Percentiles rank a stretch among this genome's conserved stretches.
These are phyloP conservation scores for Thamnophis sirtalis DNA, from an alignment of 2,113 vertebrate species.

Conservation along the genomic window DNA sequence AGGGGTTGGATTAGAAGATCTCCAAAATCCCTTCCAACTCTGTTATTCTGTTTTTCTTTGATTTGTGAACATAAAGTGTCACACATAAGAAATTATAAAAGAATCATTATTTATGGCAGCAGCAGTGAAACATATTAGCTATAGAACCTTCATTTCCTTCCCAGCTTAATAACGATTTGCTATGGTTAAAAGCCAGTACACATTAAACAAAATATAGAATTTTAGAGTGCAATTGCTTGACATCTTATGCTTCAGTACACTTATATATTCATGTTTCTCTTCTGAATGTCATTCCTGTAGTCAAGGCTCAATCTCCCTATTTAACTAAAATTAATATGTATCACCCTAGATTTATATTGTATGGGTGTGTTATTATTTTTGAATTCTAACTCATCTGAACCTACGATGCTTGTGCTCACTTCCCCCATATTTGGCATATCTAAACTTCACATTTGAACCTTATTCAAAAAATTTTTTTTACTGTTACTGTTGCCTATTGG, in stretches of 20 bases:
- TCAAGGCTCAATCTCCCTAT: not conserved
- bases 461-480: not conserved
- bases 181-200: not conserved
- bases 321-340: not conserved
- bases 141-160: conserved; percentile 38
- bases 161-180: conserved; percentile 7
- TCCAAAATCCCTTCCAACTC: not conserved
- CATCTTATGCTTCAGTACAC: not conserved
- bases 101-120: conserved; percentile 12
- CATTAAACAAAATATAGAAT: conserved; percentile 20
- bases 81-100: conserved; percentile 43
- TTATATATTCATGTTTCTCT: not conserved
- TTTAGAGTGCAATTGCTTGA: not conserved
- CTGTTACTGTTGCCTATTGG: not conserved
- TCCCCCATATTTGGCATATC: not conserved
- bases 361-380: not conserved
- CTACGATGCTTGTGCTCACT: not conserved
- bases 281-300: not conserved
- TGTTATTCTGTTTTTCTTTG: conserved; percentile 27
- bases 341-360: not conserved
- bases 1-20: not conserved
- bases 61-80: conserved; percentile 38
- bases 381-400: not conserved
- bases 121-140: conserved; percentile 22
- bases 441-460: not conserved